Conservation (phyloP, 2,113 vertebrate genomes). For the Pachycephala philippinensis region DNA sequence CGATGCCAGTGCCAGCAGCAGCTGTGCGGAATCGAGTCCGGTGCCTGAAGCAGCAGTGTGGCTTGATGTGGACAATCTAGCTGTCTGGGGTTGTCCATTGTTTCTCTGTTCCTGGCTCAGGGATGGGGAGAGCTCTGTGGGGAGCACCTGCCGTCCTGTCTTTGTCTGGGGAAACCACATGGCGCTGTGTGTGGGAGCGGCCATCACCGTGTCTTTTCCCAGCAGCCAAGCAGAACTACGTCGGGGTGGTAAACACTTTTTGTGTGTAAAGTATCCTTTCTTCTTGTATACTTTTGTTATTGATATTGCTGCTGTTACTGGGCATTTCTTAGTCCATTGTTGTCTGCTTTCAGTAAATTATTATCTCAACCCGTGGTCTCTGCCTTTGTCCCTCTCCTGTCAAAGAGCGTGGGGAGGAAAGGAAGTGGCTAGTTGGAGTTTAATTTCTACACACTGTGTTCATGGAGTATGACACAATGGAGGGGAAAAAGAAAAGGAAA, state of each 20-base stretch:
- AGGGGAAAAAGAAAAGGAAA: rapidly evolving
- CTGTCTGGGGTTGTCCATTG: background rate
- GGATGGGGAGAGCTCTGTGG: rapidly evolving
- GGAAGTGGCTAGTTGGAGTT: background rate
- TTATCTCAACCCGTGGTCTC: background rate
- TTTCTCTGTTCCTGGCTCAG: background rate
- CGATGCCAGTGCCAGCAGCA: rapidly evolving
- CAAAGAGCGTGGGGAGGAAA: background rate
- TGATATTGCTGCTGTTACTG: background rate
- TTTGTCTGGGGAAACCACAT: background rate
- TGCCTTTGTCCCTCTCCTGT: background rate
- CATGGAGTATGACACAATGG: background rate
- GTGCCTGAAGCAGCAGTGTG: rapidly evolving
- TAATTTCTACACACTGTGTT: background rate
- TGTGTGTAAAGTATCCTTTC: background rate
- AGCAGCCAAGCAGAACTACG: rapidly evolving
- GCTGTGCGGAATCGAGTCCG: rapidly evolving
- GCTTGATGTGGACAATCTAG: rapidly evolving
- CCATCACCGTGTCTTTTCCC: rapidly evolving
- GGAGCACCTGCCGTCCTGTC: background rate
- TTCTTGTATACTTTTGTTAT: background rate
- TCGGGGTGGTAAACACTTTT: rapidly evolving
- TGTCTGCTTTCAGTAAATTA: background rate
- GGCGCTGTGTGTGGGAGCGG: rapidly evolving
- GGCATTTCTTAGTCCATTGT: background rate